Evolutionary conservation across 2,113 vertebrate species (phyloP).

Genomic region (Scopus umbretta): DNA sequence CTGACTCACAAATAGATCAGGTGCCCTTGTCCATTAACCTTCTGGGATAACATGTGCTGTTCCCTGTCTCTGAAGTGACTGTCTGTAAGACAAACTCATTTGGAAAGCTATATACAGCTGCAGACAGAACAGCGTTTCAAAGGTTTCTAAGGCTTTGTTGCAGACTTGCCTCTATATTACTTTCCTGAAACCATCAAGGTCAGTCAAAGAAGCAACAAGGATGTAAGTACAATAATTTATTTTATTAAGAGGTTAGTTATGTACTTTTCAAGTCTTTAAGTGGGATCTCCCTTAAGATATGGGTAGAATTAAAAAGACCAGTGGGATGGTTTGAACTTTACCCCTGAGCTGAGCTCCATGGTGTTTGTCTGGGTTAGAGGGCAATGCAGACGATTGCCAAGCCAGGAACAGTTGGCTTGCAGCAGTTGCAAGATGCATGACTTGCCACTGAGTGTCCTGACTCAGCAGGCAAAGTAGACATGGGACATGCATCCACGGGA

Average conservation of each 20-base stretch:
- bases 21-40: not conserved
- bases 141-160: not conserved
- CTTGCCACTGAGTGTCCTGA: not conserved
- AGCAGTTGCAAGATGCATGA: not conserved
- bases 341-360: not conserved
- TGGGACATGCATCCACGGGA: not conserved
- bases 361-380: not conserved
- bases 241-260: not conserved
- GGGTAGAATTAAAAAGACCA: not conserved
- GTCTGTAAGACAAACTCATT: not conserved
- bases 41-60: not conserved
- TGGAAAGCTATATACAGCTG: not conserved
- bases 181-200: not conserved
- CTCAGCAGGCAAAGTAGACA: not conserved
- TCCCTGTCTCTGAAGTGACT: not conserved
- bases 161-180: not conserved
- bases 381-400: not conserved
- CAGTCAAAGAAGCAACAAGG: not conserved
- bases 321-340: not conserved
- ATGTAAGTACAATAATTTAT: not conserved
- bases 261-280: not conserved
- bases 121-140: not conserved
- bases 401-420: not conserved
- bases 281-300: not conserved
- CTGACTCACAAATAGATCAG: not conserved